These are phyloP conservation scores for Burhinus oedicnemus DNA, from an alignment of 2,113 vertebrate genomes.

Conservation along the genomic window DNA sequence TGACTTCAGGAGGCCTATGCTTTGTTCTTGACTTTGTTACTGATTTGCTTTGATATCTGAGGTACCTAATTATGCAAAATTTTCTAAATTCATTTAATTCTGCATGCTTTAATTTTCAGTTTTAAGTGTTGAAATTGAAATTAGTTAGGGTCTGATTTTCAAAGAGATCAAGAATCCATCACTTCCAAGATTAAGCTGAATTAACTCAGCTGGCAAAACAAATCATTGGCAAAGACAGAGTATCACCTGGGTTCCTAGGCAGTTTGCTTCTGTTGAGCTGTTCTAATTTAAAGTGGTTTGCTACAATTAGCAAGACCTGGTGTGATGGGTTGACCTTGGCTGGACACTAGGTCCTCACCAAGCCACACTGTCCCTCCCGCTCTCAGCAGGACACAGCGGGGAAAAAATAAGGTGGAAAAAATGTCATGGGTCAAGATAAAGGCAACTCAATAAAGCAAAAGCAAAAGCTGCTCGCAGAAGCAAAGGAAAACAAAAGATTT, in stretches of 20 bases:
- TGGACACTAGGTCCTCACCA: background rate
- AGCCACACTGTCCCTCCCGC: background rate
- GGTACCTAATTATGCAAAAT: background rate
- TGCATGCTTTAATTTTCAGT: background rate
- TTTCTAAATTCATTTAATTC: background rate
- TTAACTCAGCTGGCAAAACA: background rate
- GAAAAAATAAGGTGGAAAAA: background rate
- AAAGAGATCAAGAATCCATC: background rate
- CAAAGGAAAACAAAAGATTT: background rate
- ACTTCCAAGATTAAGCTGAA: background rate
- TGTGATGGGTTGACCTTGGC: background rate
- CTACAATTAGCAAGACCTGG: background rate
- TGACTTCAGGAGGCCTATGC: background rate
- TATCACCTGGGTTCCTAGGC: background rate
- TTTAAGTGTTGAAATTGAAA: background rate
- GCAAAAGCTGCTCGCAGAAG: background rate
- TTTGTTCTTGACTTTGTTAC: background rate
- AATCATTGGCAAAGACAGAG: background rate
- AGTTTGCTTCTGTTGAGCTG: background rate
- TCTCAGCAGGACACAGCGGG: background rate
- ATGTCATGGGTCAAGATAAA: background rate
- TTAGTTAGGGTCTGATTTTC: background rate
- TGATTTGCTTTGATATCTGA: background rate
- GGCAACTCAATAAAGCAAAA: background rate
- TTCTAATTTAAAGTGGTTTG: background rate